phyloP scores from a whole-genome alignment of 2,797 vertebrate genomes.

The Sorex maritimensis region DNA sequence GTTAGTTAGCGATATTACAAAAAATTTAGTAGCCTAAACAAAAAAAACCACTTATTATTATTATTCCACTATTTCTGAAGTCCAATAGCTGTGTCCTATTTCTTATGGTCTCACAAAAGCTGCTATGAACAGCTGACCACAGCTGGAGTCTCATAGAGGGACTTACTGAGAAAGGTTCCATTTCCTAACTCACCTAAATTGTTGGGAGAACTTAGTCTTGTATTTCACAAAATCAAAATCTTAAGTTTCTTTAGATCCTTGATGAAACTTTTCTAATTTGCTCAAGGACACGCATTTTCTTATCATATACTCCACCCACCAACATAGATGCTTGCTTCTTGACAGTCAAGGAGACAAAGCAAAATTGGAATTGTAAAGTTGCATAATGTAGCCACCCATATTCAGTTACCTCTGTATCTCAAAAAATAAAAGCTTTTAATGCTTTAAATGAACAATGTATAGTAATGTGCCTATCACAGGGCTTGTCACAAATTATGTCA shows the following conservation, averaged over 20 bases:
- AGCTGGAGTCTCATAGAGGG: not conserved
- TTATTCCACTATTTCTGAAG: not conserved
- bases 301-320: not conserved
- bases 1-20: not conserved
- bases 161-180: no score
- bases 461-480: not conserved
- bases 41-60: not conserved
- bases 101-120: not conserved
- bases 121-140: not conserved
- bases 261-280: not conserved
- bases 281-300: not conserved
- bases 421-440: no score
- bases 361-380: no score
- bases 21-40: not conserved
- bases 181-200: not conserved
- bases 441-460: no score
- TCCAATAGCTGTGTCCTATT: not conserved
- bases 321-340: not conserved
- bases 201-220: not conserved
- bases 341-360: not conserved
- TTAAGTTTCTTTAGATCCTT: not conserved
- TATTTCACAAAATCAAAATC: not conserved
- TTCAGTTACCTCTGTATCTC: not conserved
- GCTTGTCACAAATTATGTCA: not conserved
- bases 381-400: not conserved